These are phyloP conservation scores for Oncopeltus fasciatus DNA, from an alignment of 1,140 invertebrate genomes.

Conservation along the genomic window DNA sequence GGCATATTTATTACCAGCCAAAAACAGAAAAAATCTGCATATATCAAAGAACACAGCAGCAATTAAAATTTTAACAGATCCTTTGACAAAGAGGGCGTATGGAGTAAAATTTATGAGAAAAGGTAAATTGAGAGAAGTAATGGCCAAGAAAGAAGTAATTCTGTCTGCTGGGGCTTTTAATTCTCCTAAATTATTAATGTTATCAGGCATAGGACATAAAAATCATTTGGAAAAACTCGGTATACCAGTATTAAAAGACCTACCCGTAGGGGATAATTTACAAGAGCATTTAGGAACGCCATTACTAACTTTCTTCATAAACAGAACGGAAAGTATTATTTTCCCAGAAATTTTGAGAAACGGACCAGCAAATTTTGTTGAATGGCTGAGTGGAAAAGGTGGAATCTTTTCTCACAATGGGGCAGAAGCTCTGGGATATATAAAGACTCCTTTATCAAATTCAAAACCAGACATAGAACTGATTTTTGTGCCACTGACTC, in stretches of 20 bases:
- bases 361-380: not conserved
- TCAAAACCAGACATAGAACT: not conserved
- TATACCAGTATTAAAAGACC: slow-evolving; percentile 34
- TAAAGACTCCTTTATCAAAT: not conserved
- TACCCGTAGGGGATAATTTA: slow-evolving; percentile 42
- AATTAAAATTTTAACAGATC: slow-evolving; percentile 55
- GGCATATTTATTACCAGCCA: slow-evolving; percentile 38
- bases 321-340: not conserved
- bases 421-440: not conserved
- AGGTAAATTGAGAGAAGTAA: slow-evolving; percentile 18
- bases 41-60: slow-evolving; percentile 53
- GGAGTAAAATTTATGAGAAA: slow-evolving; percentile 43
- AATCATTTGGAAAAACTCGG: slow-evolving; percentile 36
- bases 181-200: slow-evolving; percentile 54
- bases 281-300: slow-evolving; percentile 36
- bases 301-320: slow-evolving; percentile 16
- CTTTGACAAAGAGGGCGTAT: slow-evolving; percentile 33
- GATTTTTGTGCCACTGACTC: not conserved
- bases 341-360: not conserved
- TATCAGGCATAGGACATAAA: slow-evolving; percentile 52
- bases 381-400: not conserved
- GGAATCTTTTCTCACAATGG: not conserved
- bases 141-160: slow-evolving; percentile 44
- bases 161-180: slow-evolving; percentile 54
- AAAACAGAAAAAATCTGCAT: slow-evolving; percentile 43